phyloP scores from a whole-genome alignment of 2,888 invertebrate genomes.

The Rhagium mordax region DNA sequence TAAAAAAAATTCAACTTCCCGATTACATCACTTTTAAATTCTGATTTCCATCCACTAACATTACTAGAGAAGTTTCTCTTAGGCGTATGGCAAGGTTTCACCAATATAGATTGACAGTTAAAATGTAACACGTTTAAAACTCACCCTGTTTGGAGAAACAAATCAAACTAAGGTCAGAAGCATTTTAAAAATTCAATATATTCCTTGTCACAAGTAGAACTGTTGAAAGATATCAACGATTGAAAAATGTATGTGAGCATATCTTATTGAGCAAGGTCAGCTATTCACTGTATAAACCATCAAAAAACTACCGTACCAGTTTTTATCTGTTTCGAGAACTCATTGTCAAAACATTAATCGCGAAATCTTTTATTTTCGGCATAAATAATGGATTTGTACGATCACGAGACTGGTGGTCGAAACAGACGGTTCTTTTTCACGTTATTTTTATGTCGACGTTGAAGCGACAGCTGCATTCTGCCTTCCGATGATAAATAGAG shows the following conservation, averaged over 20 bases:
- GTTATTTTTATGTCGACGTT: not conserved
- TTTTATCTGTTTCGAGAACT: not conserved
- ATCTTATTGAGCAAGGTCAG: not conserved
- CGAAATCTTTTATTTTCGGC: not conserved
- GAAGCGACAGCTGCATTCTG: slow-evolving; percentile 9
- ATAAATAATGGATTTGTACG: slow-evolving; percentile 9
- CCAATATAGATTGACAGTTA: too few relatives aligned
- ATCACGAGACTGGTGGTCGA: slow-evolving; percentile 12
- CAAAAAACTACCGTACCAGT: not conserved
- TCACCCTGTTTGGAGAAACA: too few relatives aligned
- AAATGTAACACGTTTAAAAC: too few relatives aligned
- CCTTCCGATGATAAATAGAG: not conserved
- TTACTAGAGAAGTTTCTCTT: too few relatives aligned
- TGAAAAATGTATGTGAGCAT: not conserved
- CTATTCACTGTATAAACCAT: not conserved
- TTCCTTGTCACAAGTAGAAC: not conserved
- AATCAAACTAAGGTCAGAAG: not conserved
- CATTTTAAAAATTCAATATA: slow-evolving; percentile 15
- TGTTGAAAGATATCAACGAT: not conserved
- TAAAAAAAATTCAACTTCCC: too few relatives aligned
- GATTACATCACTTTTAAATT: too few relatives aligned
- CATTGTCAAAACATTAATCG: not conserved
- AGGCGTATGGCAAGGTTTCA: too few relatives aligned
- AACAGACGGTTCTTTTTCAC: not conserved
- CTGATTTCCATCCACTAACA: too few relatives aligned